A percentile compares a stretch with the other conserved stretches of the same genome.
Evolutionary conservation across 2,113 vertebrate species (phyloP).

Genomic region (Promerops cafer): DNA sequence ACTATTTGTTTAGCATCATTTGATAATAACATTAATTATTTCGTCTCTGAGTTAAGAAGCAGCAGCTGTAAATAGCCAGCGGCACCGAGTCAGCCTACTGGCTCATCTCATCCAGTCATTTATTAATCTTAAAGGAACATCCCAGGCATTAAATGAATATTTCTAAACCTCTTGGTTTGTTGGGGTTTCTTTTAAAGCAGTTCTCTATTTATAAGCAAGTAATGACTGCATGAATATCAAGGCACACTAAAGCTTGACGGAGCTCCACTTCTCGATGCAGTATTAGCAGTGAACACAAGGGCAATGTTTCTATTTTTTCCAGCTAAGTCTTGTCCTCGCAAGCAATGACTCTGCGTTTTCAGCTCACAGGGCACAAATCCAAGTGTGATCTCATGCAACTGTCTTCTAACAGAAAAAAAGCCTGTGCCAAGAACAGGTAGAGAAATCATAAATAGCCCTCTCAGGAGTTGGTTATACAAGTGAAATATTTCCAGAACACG

Average conservation of each 20-base stretch:
- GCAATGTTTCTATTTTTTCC: slow-evolving; percentile 39
- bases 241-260: background rate
- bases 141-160: background rate
- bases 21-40: slow-evolving; percentile 23
- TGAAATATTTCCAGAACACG: background rate
- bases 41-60: background rate
- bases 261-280: background rate
- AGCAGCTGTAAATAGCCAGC: background rate
- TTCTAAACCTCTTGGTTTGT: background rate
- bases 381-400: slow-evolving; percentile 60
- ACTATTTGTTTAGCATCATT: background rate
- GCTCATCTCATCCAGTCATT: background rate
- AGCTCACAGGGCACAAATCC: slow-evolving; percentile 27
- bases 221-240: background rate
- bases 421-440: slow-evolving; percentile 28
- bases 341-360: slow-evolving; percentile 64
- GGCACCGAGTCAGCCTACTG: background rate
- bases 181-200: background rate
- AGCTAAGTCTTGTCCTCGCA: slow-evolving; percentile 19
- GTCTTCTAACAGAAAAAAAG: slow-evolving; percentile 32
- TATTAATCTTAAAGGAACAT: background rate
- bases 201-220: background rate
- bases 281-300: slow-evolving; percentile 20
- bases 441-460: slow-evolving; percentile 13
- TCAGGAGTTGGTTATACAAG: background rate